These are phyloP conservation scores for Rhabditophanes sp. DNA, from an alignment of 2,888 invertebrate genomes.

Conservation along the genomic window DNA sequence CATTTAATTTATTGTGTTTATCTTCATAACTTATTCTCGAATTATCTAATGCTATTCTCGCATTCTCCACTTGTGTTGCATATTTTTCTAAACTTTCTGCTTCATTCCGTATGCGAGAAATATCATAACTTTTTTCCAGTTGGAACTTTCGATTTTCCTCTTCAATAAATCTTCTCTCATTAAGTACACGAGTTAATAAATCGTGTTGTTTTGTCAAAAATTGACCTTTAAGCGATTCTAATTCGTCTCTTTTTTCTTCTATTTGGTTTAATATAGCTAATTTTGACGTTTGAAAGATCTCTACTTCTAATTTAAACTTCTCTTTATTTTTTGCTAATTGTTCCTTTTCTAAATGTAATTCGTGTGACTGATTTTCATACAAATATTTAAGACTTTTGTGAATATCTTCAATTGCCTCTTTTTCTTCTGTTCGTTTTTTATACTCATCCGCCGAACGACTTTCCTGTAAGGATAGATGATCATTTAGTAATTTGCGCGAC, in stretches of 20 bases:
- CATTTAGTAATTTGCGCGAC: too few species aligned
- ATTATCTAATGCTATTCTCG: conserved; percentile 11
- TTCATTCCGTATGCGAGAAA: conserved; percentile 24
- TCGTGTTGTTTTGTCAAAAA: conserved; percentile 33
- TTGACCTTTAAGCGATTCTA: conserved; percentile 10
- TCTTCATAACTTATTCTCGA: conserved; percentile 16
- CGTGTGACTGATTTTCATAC: too few species aligned
- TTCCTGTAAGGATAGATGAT: too few species aligned
- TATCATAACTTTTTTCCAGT: conserved; percentile 16
- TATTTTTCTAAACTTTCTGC: conserved; percentile 24
- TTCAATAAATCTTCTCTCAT: conserved; percentile 24
- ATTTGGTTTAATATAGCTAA: conserved; percentile 10
- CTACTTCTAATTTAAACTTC: conserved; percentile 9
- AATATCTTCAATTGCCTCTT: too few species aligned
- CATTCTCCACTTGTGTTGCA: conserved; percentile 19
- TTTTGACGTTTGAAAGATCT: conserved; percentile 22
- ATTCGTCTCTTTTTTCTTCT: conserved; percentile 14
- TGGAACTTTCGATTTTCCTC: conserved; percentile 13
- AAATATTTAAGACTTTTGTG: too few species aligned
- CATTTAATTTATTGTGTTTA: conserved; percentile 12
- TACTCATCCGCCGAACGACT: too few species aligned
- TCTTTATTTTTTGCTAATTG: conserved; percentile 14
- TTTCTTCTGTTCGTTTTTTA: too few species aligned
- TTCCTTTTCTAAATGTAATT: too few species aligned
- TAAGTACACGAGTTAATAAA: conserved; percentile 27